Evolutionary conservation across 2,797 vertebrate species (phyloP).

Genomic region (Amblyopsis hoosieri): DNA sequence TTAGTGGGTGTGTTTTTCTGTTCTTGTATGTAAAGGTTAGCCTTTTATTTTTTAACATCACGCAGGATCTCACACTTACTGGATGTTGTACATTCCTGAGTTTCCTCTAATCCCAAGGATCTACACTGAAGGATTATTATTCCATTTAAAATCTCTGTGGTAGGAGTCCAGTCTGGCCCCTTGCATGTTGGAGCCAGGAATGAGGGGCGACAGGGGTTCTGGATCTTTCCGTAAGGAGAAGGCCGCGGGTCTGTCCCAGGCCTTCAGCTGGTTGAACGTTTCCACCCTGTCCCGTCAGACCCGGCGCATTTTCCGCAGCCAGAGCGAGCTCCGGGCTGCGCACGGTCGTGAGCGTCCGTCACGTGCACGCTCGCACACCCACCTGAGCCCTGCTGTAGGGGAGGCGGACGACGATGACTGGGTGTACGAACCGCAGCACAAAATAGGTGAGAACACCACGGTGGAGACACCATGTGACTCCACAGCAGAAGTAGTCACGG

Average conservation of each 20-base stretch:
- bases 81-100: background rate
- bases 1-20: background rate
- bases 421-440: constrained; percentile 86
- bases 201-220: constrained; percentile 88
- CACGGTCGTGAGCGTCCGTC: constrained; percentile 39
- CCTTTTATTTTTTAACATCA: too few species aligned
- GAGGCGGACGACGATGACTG: constrained; percentile 81
- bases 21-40: too few species aligned
- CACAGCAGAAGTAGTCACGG: background rate
- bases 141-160: background rate
- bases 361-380: constrained; percentile 63
- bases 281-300: constrained; percentile 89
- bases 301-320: constrained; percentile 90
- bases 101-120: constrained; percentile 12
- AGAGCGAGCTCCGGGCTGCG: constrained; percentile 83
- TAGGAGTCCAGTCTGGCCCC: background rate
- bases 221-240: constrained; percentile 83
- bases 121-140: constrained; percentile 21
- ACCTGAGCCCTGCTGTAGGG: constrained; percentile 49
- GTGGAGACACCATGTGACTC: background rate
- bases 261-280: constrained; percentile 93
- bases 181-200: constrained; percentile 58
- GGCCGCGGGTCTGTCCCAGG: constrained; percentile 82
- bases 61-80: too few species aligned
- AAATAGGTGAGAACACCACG: constrained; percentile 83